Evolutionary conservation across 1,140 invertebrate genomes (phyloP).

Genomic region (Meteorus sp.): DNA sequence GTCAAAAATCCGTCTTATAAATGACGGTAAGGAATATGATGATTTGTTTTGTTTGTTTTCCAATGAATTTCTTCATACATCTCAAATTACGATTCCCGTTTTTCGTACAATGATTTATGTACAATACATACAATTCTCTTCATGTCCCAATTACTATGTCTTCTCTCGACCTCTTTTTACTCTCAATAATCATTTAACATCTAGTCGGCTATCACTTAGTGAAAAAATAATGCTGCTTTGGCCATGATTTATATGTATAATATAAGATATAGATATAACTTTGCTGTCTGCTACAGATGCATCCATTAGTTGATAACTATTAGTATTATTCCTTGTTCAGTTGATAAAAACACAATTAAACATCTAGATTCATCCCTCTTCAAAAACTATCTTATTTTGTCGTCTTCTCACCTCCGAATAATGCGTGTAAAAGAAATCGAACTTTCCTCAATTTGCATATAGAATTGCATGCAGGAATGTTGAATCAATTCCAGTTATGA

Average conservation of each 20-base stretch:
- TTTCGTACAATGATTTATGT: slow-evolving; percentile 43
- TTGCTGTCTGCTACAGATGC: slow-evolving; percentile 1
- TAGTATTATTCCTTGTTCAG: not conserved
- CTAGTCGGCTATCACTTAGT: slow-evolving; percentile 49
- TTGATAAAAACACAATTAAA: too few relatives aligned
- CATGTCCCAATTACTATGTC: not conserved
- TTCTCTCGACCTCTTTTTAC: not conserved
- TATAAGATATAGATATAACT: slow-evolving; percentile 32
- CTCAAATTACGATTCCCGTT: too few relatives aligned
- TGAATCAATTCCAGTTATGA: too few relatives aligned
- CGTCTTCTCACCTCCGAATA: too few relatives aligned
- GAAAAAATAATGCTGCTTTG: slow-evolving; percentile 60
- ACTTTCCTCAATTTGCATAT: not conserved
- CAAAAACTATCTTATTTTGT: too few relatives aligned
- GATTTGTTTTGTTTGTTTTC: too few relatives aligned
- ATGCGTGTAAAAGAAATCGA: not conserved
- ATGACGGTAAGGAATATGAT: too few relatives aligned
- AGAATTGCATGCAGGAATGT: not conserved
- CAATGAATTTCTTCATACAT: too few relatives aligned
- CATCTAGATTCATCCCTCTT: too few relatives aligned
- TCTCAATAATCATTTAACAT: slow-evolving; percentile 14
- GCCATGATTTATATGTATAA: slow-evolving; percentile 53
- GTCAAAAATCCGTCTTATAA: too few relatives aligned
- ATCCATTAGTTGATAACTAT: slow-evolving; percentile 1
- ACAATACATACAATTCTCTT: slow-evolving; percentile 50